Base-by-base conservation (phyloP, 1,140 invertebrate genomes). In the Nebria ingens region DNA sequence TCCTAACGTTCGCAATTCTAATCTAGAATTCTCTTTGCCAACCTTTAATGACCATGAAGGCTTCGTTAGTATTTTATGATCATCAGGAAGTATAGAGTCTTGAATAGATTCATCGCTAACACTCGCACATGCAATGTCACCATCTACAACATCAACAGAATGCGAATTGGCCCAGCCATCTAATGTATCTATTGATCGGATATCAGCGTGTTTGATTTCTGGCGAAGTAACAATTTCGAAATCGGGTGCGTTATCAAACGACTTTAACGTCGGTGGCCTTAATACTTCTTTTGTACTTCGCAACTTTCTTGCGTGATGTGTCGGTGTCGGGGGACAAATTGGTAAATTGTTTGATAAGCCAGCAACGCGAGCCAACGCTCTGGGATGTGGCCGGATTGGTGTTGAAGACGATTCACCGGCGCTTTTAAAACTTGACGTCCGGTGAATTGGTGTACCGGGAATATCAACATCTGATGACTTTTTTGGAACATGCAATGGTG, bases 261-360 rank as follows among this genome's bases (percentile, higher is more conserved):
- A 74, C 57, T 76, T 76, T 20, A 79, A 63, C 34, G 55, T 65
- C 19, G 68, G 68, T 15, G 69, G 69, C 34, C 64, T 61, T 57
- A 73, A 60, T 0, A 59, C 42, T 53, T 78, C 77, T 1, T 71
- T 62, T 0, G 72, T 69, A 0, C 74, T 74, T 53, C 79, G 71
- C 29, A 79, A 76, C 34, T 79, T 76, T 42, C 84, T 75, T 6
- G 86, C 85, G 64, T 87, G 86, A 70, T 91, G 88, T 0, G 87
- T 90, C 0, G 88, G 87, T 0, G 87, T 90, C 0, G 88, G 87
- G 4, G 64, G 87, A 66, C 88, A 91, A 22, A 84, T 75, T 0
- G 73, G 65, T 51, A 73, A 67, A 64, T 61, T 66, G 19, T 63
- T 61, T n/a, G 64, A 29, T 17, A 53, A 40, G 21, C 59, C 79